These are phyloP conservation scores for Tiliacea citrago DNA, from an alignment of 2,888 invertebrate species.

Conservation along the genomic window DNA sequence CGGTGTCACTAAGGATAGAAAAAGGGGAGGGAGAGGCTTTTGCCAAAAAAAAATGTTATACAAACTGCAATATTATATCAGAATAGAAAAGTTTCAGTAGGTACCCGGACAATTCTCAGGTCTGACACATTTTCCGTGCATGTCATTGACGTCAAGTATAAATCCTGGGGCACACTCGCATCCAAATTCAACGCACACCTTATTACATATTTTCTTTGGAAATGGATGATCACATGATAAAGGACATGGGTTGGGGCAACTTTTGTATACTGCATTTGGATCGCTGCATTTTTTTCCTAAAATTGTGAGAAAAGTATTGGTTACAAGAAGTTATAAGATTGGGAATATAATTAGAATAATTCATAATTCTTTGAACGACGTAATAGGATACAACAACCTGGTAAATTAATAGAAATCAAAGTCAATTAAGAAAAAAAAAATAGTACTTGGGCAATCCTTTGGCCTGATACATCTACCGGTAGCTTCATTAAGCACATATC, in stretches of 20 bases:
- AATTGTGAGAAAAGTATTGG: conserved; percentile 3
- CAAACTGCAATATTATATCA: neutral
- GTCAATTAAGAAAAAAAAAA: too few species aligned
- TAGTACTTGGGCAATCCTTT: conserved; percentile 7
- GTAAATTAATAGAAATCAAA: neutral
- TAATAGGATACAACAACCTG: neutral
- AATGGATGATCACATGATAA: conserved; percentile 60
- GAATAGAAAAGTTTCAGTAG: neutral
- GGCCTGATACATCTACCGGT: conserved; percentile 28
- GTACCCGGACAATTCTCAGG: conserved; percentile 52
- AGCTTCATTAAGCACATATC: conserved; percentile 26
- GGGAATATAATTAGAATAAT: neutral
- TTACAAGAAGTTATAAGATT: neutral
- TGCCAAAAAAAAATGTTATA: neutral
- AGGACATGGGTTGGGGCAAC: conserved; percentile 61
- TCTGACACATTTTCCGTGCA: conserved; percentile 36
- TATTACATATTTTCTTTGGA: conserved; percentile 42
- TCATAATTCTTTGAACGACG: neutral
- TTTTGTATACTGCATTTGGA: conserved; percentile 9
- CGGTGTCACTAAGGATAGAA: too few species aligned
- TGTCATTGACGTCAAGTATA: conserved; percentile 16
- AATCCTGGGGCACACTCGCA: conserved; percentile 52
- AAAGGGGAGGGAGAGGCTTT: neutral
- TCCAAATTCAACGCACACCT: conserved; percentile 30
- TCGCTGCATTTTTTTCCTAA: conserved; percentile 21